phyloP scores from a whole-genome alignment of 2,797 vertebrate species.

The Masticophis lateralis region DNA sequence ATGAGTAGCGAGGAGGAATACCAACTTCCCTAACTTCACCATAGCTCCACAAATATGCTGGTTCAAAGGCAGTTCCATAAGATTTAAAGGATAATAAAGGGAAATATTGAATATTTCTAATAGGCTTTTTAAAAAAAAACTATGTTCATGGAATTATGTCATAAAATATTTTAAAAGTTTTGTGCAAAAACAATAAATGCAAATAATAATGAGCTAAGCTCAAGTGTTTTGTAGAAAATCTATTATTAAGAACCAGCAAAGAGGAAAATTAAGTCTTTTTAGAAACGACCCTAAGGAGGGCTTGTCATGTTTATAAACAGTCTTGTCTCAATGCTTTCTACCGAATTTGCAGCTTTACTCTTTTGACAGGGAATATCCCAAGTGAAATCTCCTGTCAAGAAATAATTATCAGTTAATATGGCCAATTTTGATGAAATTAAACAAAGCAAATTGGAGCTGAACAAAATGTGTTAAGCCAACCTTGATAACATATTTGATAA shows the following conservation, averaged over 20 bases:
- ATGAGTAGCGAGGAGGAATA: background rate
- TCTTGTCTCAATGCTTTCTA: conserved; percentile 53
- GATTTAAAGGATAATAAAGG: conserved; percentile 1
- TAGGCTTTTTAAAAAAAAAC: conserved; percentile 40
- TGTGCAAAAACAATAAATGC: conserved; percentile 20
- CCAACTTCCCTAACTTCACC: background rate
- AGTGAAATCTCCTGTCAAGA: conserved; percentile 63
- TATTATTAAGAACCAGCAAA: conserved; percentile 19
- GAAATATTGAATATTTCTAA: conserved; percentile 6
- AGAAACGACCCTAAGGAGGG: conserved; percentile 54
- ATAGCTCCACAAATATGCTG: background rate
- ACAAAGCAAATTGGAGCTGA: conserved; percentile 61
- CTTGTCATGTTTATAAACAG: conserved; percentile 64
- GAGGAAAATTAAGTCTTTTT: conserved; percentile 38
- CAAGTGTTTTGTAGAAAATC: conserved; percentile 21
- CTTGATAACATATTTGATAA: conserved; percentile 20
- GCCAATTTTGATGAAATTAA: conserved; percentile 53
- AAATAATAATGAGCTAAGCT: conserved; percentile 37
- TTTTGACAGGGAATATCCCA: conserved; percentile 56
- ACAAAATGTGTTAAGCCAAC: conserved; percentile 42
- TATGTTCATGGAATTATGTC: background rate
- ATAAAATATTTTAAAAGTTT: conserved; percentile 26
- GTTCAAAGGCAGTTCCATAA: conserved; percentile 22
- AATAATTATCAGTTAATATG: conserved; percentile 60
- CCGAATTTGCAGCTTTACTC: conserved; percentile 44